phyloP scores from a whole-genome alignment of 2,888 invertebrate genomes.

The Melangyna quadrimaculata region DNA sequence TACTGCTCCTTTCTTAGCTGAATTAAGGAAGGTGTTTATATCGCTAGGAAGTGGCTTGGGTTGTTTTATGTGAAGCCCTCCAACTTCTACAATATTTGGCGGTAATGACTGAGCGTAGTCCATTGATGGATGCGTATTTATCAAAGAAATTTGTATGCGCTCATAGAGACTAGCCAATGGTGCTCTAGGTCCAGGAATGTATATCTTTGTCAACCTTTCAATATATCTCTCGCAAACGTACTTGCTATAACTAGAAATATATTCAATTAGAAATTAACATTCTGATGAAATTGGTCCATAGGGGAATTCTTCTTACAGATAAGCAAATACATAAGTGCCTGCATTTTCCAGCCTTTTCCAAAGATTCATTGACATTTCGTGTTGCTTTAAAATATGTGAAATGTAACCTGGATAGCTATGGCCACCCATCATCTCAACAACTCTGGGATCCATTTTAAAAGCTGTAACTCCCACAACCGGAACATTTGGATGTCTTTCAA shows the following conservation, averaged over 20 bases:
- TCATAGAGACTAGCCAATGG: slow-evolving; percentile 62
- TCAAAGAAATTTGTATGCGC: slow-evolving; percentile 65
- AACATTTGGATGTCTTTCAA: slow-evolving; percentile 75
- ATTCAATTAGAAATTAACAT: background rate
- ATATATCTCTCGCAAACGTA: slow-evolving; percentile 18
- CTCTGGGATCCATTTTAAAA: slow-evolving; percentile 67
- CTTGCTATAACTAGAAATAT: slow-evolving; percentile 33
- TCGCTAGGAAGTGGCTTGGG: slow-evolving; percentile 73
- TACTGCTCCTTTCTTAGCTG: slow-evolving; percentile 74
- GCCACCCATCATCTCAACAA: slow-evolving; percentile 59
- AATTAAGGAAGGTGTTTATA: slow-evolving; percentile 73
- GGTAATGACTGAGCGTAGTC: slow-evolving; percentile 73
- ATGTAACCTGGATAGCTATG: slow-evolving; percentile 73
- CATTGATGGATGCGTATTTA: slow-evolving; percentile 73
- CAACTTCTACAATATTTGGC: slow-evolving; percentile 74
- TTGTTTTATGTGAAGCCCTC: slow-evolving; percentile 74
- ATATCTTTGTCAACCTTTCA: background rate
- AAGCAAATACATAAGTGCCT: slow-evolving; percentile 18
- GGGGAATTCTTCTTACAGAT: slow-evolving; percentile 25
- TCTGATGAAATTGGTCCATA: background rate
- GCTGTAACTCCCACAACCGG: slow-evolving; percentile 74
- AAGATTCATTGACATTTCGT: slow-evolving; percentile 64
- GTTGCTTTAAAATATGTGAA: slow-evolving; percentile 46
- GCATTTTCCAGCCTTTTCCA: slow-evolving; percentile 58
- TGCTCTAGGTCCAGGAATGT: slow-evolving; percentile 41